phyloP scores from a whole-genome alignment of 2,888 invertebrate species.

The Bhutanitis thaidina region DNA sequence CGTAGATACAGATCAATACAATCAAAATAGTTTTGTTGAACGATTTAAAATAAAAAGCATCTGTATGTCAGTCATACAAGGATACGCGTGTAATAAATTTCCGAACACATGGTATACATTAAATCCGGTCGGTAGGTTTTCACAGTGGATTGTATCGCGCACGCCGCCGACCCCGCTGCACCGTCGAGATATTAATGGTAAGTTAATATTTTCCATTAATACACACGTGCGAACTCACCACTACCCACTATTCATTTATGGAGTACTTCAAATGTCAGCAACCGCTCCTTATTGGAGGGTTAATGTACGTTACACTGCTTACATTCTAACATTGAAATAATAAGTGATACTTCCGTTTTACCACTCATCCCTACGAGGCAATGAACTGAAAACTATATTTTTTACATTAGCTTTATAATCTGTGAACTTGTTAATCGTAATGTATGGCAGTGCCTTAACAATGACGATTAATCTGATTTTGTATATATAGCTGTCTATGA shows the following conservation, averaged over 20 bases:
- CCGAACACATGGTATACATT: neutral
- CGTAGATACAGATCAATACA: too few species aligned
- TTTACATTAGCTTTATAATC: too few species aligned
- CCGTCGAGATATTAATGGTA: neutral
- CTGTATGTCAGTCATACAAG: too few species aligned
- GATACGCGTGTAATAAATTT: neutral
- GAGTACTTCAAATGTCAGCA: slow-evolving; percentile 6
- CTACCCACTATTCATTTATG: neutral
- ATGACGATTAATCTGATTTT: too few species aligned
- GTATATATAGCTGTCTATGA: too few species aligned
- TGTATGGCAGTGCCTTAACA: too few species aligned
- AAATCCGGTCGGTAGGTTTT: neutral
- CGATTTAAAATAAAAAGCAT: too few species aligned
- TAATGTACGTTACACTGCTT: neutral
- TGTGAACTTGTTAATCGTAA: too few species aligned
- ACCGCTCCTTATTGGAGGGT: neutral
- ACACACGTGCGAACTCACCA: slow-evolving; percentile 2
- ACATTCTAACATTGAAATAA: neutral
- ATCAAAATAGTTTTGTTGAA: too few species aligned
- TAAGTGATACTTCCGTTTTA: neutral
- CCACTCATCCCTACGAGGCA: neutral
- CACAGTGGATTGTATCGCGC: neutral
- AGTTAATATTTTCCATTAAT: slow-evolving; percentile 1
- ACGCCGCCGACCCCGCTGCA: neutral
- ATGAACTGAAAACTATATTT: neutral